A percentile compares a stretch with the other conserved stretches of the same genome.
These are phyloP conservation scores for Drosophila arizonae DNA, from an alignment of 1,140 invertebrate genomes.

Conservation along the genomic window DNA sequence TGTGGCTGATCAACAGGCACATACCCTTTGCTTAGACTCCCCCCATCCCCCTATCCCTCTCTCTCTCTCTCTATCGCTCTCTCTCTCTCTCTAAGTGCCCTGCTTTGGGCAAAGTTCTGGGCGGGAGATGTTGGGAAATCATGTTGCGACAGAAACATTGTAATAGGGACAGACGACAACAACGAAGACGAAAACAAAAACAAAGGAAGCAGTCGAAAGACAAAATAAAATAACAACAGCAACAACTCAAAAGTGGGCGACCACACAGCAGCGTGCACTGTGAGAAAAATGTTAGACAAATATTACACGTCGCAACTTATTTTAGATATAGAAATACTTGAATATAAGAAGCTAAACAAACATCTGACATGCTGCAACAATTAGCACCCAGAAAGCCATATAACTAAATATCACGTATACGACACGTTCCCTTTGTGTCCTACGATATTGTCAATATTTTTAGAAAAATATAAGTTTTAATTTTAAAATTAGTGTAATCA, in stretches of 20 bases:
- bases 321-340: too few species aligned
- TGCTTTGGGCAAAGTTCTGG: constrained; percentile 1
- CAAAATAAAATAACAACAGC: constrained; percentile 29
- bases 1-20: constrained; percentile 21
- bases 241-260: constrained; percentile 56
- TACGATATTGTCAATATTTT: too few species aligned
- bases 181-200: constrained; percentile 50
- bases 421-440: too few species aligned
- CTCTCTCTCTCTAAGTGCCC: neutral
- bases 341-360: too few species aligned
- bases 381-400: too few species aligned
- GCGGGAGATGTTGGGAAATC: constrained; percentile 29
- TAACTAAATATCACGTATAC: too few species aligned
- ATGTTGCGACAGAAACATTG: constrained; percentile 73
- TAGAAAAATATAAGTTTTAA: too few species aligned
- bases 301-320: neutral
- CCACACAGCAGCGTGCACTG: constrained; percentile 67
- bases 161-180: constrained; percentile 62
- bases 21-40: neutral
- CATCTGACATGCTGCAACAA: too few species aligned
- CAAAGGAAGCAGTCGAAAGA: constrained; percentile 43
- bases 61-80: too few species aligned
- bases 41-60: neutral
- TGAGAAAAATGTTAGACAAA: constrained; percentile 20
- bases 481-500: too few species aligned